A percentile compares a stretch with the other conserved stretches of the same genome.
phyloP scores from a whole-genome alignment of 2,888 invertebrate species.

The Volucella zonaria region DNA sequence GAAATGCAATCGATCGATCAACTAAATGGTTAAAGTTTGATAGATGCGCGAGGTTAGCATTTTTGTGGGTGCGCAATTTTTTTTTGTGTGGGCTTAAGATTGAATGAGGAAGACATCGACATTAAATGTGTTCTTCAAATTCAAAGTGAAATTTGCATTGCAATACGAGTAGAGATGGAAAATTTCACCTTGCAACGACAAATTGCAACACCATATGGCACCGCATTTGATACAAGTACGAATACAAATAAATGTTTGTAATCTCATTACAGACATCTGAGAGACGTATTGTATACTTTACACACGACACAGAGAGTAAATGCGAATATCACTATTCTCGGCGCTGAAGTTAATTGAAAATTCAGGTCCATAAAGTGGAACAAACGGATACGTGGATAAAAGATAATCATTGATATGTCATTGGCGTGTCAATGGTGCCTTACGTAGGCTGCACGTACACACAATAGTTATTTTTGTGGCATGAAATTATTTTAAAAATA shows the following conservation, averaged over 20 bases:
- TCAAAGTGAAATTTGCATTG: conserved; percentile 54
- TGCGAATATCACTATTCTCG: conserved; percentile 64
- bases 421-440: conserved; percentile 63
- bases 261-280: conserved; percentile 68
- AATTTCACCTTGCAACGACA: conserved; percentile 66
- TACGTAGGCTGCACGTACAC: conserved; percentile 47
- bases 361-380: conserved; percentile 71
- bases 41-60: conserved; percentile 49
- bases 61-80: conserved; percentile 1
- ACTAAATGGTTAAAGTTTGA: conserved; percentile 47
- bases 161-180: conserved; percentile 16
- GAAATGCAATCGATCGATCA: conserved; percentile 59
- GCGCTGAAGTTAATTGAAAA: conserved; percentile 70
- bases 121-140: conserved; percentile 8
- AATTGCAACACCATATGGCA: conserved; percentile 67
- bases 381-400: conserved; percentile 67
- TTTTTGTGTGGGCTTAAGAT: not conserved
- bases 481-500: conserved; percentile 15
- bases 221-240: conserved; percentile 53
- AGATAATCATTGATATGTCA: conserved; percentile 70
- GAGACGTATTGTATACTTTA: conserved; percentile 41
- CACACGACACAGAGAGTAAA: conserved; percentile 17
- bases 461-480: conserved; percentile 24
- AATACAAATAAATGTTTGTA: conserved; percentile 2
- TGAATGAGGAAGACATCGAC: not conserved